Conservation (phyloP, 2,113 vertebrate species). For the Myanophis thanlyinensis region DNA sequence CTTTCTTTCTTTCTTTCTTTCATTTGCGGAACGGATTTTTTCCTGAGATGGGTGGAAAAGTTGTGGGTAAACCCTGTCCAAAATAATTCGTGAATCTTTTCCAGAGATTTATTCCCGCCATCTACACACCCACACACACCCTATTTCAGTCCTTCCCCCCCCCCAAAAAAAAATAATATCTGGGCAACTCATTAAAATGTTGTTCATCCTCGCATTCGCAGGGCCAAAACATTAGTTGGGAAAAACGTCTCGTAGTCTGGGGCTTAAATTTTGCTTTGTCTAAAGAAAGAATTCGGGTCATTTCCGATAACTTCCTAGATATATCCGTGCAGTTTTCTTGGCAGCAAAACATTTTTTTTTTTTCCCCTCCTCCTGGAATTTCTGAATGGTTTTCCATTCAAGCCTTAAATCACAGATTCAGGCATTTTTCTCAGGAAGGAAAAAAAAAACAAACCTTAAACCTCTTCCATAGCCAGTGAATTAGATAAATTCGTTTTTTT, state of each 20-base stretch:
- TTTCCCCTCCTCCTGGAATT: not conserved
- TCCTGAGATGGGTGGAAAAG: not conserved
- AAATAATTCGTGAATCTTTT: not conserved
- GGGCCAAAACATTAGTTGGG: not conserved
- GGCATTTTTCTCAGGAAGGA: not conserved
- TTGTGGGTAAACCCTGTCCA: not conserved
- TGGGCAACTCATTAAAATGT: not conserved
- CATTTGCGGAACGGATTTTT: not conserved
- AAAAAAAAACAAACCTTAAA: no score
- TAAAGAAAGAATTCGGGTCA: not conserved
- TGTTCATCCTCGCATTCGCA: not conserved
- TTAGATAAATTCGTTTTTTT: no score
- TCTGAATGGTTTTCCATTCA: not conserved
- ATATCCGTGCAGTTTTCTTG: not conserved
- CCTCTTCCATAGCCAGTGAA: not conserved
- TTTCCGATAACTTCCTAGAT: not conserved
- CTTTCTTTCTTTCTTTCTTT: no score
- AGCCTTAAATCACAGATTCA: not conserved
- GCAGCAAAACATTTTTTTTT: not conserved
- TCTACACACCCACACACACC: not conserved
- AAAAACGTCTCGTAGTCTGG: not conserved
- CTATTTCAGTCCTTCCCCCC: not conserved
- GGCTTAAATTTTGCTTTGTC: not conserved
- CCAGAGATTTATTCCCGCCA: not conserved
- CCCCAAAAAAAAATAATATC: no score